Evolutionary conservation across 2,113 vertebrate species (phyloP), one percentile per base, ranked within the genome.

Genomic region (Columba janthina): DNA sequence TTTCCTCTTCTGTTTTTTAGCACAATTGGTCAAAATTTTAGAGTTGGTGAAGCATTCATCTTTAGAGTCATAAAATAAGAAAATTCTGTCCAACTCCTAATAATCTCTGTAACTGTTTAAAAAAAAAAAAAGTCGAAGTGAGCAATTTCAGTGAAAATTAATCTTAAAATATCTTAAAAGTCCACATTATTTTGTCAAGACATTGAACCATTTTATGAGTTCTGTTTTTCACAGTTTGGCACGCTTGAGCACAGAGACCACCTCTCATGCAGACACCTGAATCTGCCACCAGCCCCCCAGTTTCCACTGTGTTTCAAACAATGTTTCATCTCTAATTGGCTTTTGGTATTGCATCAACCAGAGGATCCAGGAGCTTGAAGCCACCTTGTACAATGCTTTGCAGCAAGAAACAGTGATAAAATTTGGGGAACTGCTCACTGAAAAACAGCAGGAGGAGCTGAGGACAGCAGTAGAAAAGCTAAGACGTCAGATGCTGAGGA

Each of bases 301-400:
- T 70, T 81, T 65, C 34, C 84, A 46, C 4, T 80, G 75, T 85
- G 42, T 71, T 85, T 94, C 89, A 71, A 95, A 69, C 38, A 31
- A 11, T 90, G 36, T 78, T 91, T 85, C 31, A 71, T 92, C 51
- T 94, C 90, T 97, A 91, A 96, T 1, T 94, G 95, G 72, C 74
- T 96, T 97, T 93, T 93, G 86, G 77, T 96, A 44, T 97, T 97
- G 71, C 90, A 58, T 97, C 98, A 95, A 75, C 97, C 98, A 99
- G 99, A 99, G 99, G 98, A 99, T 99, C 98, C 99, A 99, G 96
- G 99, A 99, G 94, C 98, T 99, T 98, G 99, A 99, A 96, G 99
- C 99, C 57, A 99, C 99, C 15, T 97, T 99, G 95, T 99, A 99
- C 98, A 99, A 99, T 97, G 98, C 99, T 88, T 98, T 99, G 94